A percentile compares a stretch with the other conserved stretches of the same genome.
Conservation (phyloP, 1,140 invertebrate species). For the Macrocentrus cingulum region DNA sequence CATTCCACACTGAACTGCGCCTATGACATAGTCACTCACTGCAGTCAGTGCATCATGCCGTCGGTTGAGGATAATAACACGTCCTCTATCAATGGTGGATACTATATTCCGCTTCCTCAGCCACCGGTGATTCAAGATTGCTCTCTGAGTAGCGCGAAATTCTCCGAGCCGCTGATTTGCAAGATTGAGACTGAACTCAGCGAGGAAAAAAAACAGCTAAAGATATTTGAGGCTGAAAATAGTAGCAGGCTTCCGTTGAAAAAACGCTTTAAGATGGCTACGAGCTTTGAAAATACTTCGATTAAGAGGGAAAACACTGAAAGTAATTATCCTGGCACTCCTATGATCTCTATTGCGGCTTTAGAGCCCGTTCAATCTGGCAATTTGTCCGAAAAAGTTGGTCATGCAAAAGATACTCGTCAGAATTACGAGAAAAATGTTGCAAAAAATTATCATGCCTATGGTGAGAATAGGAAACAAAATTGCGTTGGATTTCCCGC, state of each 20-base stretch:
- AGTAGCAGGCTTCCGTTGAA: slow-evolving; percentile 49
- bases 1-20: slow-evolving; percentile 38
- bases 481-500: slow-evolving; percentile 22
- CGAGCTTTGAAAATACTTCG: slow-evolving; percentile 29
- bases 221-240: slow-evolving; percentile 21
- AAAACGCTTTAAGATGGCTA: slow-evolving; percentile 46
- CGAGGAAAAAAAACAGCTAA: not conserved
- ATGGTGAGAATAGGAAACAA: slow-evolving; percentile 19
- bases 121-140: slow-evolving; percentile 42
- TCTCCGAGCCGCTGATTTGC: slow-evolving; percentile 41
- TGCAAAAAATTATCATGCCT: slow-evolving; percentile 24
- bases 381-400: not conserved
- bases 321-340: slow-evolving; percentile 39
- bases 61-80: slow-evolving; percentile 36
- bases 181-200: slow-evolving; percentile 34
- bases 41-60: slow-evolving; percentile 44
- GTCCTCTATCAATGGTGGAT: slow-evolving; percentile 42
- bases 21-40: slow-evolving; percentile 48
- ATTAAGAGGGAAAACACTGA: slow-evolving; percentile 33
- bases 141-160: slow-evolving; percentile 31
- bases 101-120: slow-evolving; percentile 44
- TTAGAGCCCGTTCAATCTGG: slow-evolving; percentile 16
- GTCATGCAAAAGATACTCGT: slow-evolving; percentile 25
- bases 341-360: slow-evolving; percentile 46
- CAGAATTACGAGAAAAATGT: slow-evolving; percentile 38